These are phyloP conservation scores for Acanthurus leucopareius DNA, from an alignment of 2,797 vertebrate genomes.

Conservation along the genomic window DNA sequence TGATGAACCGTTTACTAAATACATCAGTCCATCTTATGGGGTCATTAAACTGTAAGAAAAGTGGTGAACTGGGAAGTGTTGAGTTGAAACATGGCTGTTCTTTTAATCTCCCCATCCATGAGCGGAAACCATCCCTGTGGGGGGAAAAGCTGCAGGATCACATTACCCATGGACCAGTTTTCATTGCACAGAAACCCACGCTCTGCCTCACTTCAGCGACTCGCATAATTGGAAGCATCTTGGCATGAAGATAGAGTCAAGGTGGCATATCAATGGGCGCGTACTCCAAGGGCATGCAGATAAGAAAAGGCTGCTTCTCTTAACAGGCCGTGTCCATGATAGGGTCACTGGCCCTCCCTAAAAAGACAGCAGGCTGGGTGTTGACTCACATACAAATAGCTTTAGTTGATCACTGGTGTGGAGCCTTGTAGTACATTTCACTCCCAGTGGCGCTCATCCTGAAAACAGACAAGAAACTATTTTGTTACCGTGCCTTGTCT, in stretches of 20 bases:
- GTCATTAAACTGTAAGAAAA: slow-evolving; percentile 58
- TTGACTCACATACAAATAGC: slow-evolving; percentile 77
- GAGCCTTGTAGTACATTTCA: slow-evolving; percentile 59
- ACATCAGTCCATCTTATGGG: slow-evolving; percentile 45
- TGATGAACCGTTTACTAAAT: slow-evolving; percentile 58
- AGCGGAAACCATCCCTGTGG: slow-evolving; percentile 69
- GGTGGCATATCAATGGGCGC: slow-evolving; percentile 85
- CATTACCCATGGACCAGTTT: slow-evolving; percentile 82
- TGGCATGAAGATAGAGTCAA: slow-evolving; percentile 88
- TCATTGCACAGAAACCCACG: slow-evolving; percentile 79
- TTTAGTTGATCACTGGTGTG: slow-evolving; percentile 55
- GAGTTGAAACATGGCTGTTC: slow-evolving; percentile 53
- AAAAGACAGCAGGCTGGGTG: slow-evolving; percentile 60
- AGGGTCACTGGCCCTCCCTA: slow-evolving; percentile 74
- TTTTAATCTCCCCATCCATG: slow-evolving; percentile 48
- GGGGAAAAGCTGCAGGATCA: slow-evolving; percentile 73
- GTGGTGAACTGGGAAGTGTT: slow-evolving; percentile 53
- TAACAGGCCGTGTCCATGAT: slow-evolving; percentile 77
- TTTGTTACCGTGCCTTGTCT: slow-evolving; percentile 55
- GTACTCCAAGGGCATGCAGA: slow-evolving; percentile 87
- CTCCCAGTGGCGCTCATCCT: slow-evolving; percentile 56
- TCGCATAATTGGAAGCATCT: slow-evolving; percentile 89
- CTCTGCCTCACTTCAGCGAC: slow-evolving; percentile 86
- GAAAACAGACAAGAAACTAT: slow-evolving; percentile 56
- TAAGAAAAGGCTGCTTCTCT: slow-evolving; percentile 80